phyloP scores from a whole-genome alignment of 2,797 vertebrate genomes.

The Chiroxiphia lanceolata region DNA sequence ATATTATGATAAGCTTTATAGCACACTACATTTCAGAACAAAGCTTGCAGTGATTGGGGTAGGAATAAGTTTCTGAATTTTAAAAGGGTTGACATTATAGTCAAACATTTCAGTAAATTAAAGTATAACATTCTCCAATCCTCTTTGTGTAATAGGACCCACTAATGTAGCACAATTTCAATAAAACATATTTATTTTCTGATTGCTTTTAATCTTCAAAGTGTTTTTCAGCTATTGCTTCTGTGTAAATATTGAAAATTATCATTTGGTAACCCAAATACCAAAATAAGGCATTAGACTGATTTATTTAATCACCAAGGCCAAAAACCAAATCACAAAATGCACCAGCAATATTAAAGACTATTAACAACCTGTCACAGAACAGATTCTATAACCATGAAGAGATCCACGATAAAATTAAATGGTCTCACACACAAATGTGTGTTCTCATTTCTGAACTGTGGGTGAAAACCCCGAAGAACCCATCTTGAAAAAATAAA shows the following conservation, averaged over 20 bases:
- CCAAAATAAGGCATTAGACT: background rate
- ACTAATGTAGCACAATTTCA: background rate
- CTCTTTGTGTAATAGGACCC: background rate
- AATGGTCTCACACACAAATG: background rate
- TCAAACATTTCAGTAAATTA: constrained; percentile 12
- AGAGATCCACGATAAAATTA: background rate
- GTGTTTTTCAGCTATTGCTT: background rate
- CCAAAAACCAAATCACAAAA: background rate
- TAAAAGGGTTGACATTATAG: background rate
- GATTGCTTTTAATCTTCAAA: constrained; percentile 45
- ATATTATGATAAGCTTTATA: background rate
- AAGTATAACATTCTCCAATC: constrained; percentile 8
- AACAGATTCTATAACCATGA: background rate
- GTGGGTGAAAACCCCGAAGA: background rate
- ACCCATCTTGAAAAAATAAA: background rate
- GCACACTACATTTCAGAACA: background rate
- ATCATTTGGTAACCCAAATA: constrained; percentile 42
- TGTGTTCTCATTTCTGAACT: background rate
- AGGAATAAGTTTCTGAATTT: background rate
- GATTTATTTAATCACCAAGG: constrained; percentile 17
- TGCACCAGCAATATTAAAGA: background rate
- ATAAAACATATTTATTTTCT: constrained; percentile 44
- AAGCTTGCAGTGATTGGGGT: background rate
- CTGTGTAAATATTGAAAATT: background rate
- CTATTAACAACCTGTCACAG: background rate